A percentile compares a stretch with the other conserved stretches of the same genome.
Conservation (phyloP, 2,888 invertebrate genomes). For the Lasioglossum marginatum region DNA sequence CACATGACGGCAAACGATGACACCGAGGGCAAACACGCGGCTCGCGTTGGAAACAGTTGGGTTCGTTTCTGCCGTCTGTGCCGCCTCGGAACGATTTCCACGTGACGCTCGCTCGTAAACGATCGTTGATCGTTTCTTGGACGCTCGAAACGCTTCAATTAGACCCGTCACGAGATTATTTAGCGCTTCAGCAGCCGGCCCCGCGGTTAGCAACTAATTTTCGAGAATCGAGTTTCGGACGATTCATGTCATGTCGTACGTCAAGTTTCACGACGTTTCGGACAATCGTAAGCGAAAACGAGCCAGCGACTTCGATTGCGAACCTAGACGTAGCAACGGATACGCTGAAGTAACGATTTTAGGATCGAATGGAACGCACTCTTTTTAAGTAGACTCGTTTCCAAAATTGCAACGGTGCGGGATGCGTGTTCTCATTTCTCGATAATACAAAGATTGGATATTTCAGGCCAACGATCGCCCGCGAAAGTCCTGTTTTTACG, state of each 20-base stretch:
- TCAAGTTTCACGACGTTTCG: neutral
- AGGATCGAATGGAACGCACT: neutral
- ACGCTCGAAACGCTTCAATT: constrained; percentile 14
- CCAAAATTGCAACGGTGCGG: too few relatives aligned
- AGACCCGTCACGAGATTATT: constrained; percentile 1
- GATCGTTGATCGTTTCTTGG: constrained; percentile 14
- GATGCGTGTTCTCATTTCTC: too few relatives aligned
- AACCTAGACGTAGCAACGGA: neutral
- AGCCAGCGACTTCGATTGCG: neutral
- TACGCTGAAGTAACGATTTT: neutral
- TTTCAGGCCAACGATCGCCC: too few relatives aligned
- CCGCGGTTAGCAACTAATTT: neutral
- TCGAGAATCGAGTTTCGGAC: neutral
- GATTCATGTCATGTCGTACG: too few relatives aligned
- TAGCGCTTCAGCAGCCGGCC: neutral
- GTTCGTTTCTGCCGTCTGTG: neutral
- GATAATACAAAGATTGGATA: too few relatives aligned
- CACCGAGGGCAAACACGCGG: constrained; percentile 13
- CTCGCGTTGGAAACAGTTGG: constrained; percentile 15
- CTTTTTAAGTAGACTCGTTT: too few relatives aligned
- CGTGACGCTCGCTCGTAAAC: constrained; percentile 12
- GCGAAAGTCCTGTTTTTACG: too few relatives aligned
- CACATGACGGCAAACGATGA: constrained; percentile 36
- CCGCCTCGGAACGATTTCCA: neutral
- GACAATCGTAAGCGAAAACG: neutral